Percentiles rank a stretch among this genome's conserved stretches.
phyloP scores from a whole-genome alignment of 2,113 vertebrate genomes.

The Callospermophilus lateralis region DNA sequence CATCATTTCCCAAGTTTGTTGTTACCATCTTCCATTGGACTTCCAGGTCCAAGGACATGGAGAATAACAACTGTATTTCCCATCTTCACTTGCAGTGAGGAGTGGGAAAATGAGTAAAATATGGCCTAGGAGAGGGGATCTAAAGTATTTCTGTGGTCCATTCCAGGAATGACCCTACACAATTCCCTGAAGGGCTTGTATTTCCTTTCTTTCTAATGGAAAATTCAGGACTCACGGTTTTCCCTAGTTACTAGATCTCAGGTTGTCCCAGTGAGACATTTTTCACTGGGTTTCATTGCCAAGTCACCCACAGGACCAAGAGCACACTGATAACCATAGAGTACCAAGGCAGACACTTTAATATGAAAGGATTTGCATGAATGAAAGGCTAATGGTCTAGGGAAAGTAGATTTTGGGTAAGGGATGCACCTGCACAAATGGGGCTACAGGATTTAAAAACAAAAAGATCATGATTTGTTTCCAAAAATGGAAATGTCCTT shows the following conservation, averaged over 20 bases:
- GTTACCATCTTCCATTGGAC: neutral
- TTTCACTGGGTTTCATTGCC: neutral
- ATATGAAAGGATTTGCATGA: neutral
- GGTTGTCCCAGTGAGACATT: neutral
- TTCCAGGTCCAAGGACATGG: neutral
- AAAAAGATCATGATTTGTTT: neutral
- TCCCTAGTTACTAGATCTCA: neutral
- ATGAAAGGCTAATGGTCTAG: neutral
- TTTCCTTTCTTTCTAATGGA: neutral
- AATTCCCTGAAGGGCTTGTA: neutral
- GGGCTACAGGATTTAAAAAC: too few species aligned
- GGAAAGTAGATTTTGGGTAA: neutral
- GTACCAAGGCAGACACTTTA: rapidly evolving
- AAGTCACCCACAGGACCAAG: rapidly evolving
- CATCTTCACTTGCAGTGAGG: neutral
- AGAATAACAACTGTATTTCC: neutral
- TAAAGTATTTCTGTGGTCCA: neutral
- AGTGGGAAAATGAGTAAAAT: neutral
- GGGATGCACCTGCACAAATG: neutral
- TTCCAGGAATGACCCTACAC: neutral
- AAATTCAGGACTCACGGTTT: neutral
- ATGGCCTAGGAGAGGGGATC: too few species aligned
- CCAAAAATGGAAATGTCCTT: neutral
- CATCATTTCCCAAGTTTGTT: neutral
- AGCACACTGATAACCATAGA: neutral